Base-by-base conservation (phyloP, 2,113 vertebrate genomes). In the Talpa occidentalis region DNA sequence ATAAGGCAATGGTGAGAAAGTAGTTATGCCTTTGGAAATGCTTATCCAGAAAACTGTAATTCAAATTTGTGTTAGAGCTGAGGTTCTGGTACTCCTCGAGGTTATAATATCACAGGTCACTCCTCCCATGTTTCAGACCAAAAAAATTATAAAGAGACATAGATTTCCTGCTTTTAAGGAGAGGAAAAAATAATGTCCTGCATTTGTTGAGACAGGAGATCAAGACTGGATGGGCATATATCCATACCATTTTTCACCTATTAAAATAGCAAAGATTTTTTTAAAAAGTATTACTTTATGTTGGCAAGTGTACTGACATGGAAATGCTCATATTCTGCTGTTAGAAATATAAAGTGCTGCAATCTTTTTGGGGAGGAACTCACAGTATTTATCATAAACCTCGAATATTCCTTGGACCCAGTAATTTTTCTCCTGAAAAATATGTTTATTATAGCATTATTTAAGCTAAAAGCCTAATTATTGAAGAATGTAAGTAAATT, bases 141-240 rank as follows among this genome's bases (percentile, higher is more conserved):
- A 91, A 32, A 95, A 85, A 78, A 6, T 54, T 21, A n/a, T 44
- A 73, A 66, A 89, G 24, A 82, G 24, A 49, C 42, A 26, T 59
- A 60, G 49, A 93, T 73, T 92, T 97, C 49, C 74, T 96, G 62
- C 56, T 86, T 95, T 95, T 64, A 90, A 73, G 32, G 19, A 74
- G 70, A 81, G 90, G 11, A 91, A 92, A 92, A 82, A 79, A 79
- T 64, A 93, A 79, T 49, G 86, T 77, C 67, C 44, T 88, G 44
- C 17, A 64, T 84, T 94, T 94, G 87, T 88, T 93, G 35, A 91
- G 66, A 54, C 30, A 96, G 52, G n/a, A 81, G 70, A 59, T 93
- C 76, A 78, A 90, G 44, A 67, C 47, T 69, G 54, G 22, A 16
- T 59, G 15, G 76, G 22, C 52, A 72, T 86, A 32, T 85, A 35